Evolutionary conservation across 2,797 vertebrate genomes (phyloP).

Genomic region (Cygnus olor): DNA sequence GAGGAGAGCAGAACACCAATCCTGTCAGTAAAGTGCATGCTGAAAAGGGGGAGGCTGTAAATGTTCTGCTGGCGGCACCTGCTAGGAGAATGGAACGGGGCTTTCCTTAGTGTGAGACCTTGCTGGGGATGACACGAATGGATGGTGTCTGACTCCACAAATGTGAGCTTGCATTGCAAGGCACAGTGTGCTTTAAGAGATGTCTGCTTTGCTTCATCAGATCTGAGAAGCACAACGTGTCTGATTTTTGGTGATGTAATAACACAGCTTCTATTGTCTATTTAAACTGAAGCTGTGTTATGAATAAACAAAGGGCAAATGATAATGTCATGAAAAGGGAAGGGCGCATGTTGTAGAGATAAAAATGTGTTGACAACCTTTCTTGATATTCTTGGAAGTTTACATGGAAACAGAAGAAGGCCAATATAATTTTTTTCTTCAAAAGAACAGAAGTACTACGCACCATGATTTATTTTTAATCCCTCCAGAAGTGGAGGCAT

Average conservation of each 20-base stretch:
- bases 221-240: not conserved
- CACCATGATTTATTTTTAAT: not conserved
- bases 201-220: not conserved
- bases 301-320: not conserved
- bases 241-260: not conserved
- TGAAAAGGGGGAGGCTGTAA: not conserved
- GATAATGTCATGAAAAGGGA: not conserved
- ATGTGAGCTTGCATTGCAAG: not conserved
- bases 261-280: not conserved
- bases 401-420: not conserved
- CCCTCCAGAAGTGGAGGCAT: not conserved
- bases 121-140: not conserved
- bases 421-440: not conserved
- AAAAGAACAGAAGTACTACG: too few relatives aligned
- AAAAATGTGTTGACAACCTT: not conserved
- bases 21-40: not conserved
- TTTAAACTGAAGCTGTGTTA: conserved; percentile 1
- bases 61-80: not conserved
- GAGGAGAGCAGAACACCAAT: not conserved
- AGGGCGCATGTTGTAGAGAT: not conserved
- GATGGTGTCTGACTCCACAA: not conserved
- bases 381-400: not conserved
- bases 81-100: not conserved
- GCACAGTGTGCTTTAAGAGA: not conserved
- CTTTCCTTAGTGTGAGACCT: not conserved